Conservation (phyloP, 2,888 invertebrate species). For the Steinernema scapterisci region DNA sequence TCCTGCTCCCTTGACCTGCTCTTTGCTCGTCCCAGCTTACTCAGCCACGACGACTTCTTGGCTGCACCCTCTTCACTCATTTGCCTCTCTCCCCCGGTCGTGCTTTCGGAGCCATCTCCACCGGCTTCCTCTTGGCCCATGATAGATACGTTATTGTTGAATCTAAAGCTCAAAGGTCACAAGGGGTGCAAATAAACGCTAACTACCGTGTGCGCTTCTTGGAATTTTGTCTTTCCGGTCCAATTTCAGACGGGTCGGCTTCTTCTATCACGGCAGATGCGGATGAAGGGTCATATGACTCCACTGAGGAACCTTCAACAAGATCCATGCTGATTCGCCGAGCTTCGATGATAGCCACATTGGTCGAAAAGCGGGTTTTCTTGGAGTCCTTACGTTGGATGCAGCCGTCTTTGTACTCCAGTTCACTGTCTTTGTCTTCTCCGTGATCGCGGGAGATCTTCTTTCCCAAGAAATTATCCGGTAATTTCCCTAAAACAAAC, state of each 20-base stretch:
- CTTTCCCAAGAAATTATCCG: constrained; percentile 44
- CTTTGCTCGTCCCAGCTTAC: constrained; percentile 1
- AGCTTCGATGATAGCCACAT: constrained; percentile 33
- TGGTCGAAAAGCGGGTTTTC: constrained; percentile 44
- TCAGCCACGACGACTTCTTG: constrained; percentile 5
- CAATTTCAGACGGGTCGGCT: background rate
- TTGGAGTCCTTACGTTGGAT: constrained; percentile 41
- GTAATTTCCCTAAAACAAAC: constrained; percentile 40
- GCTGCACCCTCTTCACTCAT: background rate
- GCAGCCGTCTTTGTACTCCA: constrained; percentile 41
- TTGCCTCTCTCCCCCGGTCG: background rate
- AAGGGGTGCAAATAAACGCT: background rate
- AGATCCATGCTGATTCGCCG: constrained; percentile 11
- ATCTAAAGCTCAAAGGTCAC: no score
- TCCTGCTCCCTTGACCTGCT: background rate
- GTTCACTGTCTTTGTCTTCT: constrained; percentile 29
- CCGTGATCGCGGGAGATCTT: constrained; percentile 23
- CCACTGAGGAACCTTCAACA: background rate
- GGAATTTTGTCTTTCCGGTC: background rate
- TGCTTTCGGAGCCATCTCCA: background rate
- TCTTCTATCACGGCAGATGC: background rate
- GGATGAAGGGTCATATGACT: background rate
- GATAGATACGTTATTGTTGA: constrained; percentile 10
- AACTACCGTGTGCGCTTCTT: constrained; percentile 18
- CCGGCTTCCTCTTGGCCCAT: constrained; percentile 4